Base-by-base conservation (phyloP, 2,113 vertebrate species). In the Mirza zaza region DNA sequence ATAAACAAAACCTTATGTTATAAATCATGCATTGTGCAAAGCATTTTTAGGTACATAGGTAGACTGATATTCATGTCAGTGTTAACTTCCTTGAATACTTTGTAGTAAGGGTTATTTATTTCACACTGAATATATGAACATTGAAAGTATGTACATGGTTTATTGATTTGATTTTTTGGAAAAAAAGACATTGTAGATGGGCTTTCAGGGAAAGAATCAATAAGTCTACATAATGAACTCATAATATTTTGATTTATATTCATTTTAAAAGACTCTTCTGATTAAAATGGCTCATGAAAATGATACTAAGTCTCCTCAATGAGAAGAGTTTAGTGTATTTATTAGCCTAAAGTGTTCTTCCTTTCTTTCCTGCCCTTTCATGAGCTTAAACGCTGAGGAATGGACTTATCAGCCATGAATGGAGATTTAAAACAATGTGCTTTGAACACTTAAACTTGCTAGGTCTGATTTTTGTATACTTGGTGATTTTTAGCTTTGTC, bases 361-460 rank as follows among this genome's bases (percentile, higher is more conserved):
- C 42, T 65, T 76, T 87, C 17, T 79, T 68, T 23, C 34, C 52
- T 92, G 18, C 34, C 10, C 57, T 18, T 0, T 61, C 93, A 52
- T 82, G 92, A 95, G 42, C 2, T 73, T 68, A 9, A 76, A 52
- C 90, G 5, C 42, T 18, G 90, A 96, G 84, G 87, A 94, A 92
- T 88, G 88, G 96, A 83, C 94, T 96, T 88, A 96, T 94, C 95
- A 96, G 94, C 94, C 95, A 55, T 59, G 27, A 79, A 21, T 20
- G 65, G 73, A 92, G 71, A 68, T 36, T 85, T 32, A 65, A 34
- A 94, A 23, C 48, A 32, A 12, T 8, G 15, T 57, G 45, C 39
- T 9, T 55, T n/a, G 68, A 15, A 48, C 52, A 14, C 29, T 36
- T 73, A 68, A 91, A 59, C 17, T 87, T 84, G 63, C 52, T 63